Evolutionary conservation across 1,140 invertebrate genomes (phyloP).

Genomic region (Ptiloglossa arizonensis): DNA sequence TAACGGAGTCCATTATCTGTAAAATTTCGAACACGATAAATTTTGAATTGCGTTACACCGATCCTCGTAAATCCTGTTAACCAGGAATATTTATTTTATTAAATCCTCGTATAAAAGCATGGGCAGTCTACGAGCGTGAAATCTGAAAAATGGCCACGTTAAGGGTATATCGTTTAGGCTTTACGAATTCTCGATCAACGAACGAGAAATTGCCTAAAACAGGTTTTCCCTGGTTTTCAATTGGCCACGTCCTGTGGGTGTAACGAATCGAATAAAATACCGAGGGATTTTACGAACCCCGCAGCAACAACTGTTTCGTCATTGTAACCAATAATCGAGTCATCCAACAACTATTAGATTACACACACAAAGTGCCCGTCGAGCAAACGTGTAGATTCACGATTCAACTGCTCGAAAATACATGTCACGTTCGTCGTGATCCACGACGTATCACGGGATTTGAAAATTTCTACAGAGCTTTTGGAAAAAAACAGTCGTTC

Average conservation of each 20-base stretch:
- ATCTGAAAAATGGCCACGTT: too few relatives aligned
- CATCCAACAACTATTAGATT: slow-evolving; percentile 39
- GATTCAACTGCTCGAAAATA: not conserved
- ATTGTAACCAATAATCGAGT: slow-evolving; percentile 39
- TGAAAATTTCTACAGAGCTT: not conserved
- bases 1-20: too few relatives aligned
- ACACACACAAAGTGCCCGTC: slow-evolving; percentile 21
- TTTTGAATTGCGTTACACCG: too few relatives aligned
- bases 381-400: slow-evolving; percentile 24
- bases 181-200: not conserved
- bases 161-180: not conserved
- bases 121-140: too few relatives aligned
- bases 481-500: not conserved
- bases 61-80: too few relatives aligned
- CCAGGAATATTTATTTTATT: too few relatives aligned
- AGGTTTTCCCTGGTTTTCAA: not conserved
- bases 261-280: slow-evolving; percentile 19
- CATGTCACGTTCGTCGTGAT: not conserved
- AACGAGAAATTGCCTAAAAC: slow-evolving; percentile 8
- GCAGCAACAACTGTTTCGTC: slow-evolving; percentile 6
- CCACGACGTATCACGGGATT: not conserved
- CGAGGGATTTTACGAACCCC: slow-evolving; percentile 26
- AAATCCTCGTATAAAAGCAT: too few relatives aligned
- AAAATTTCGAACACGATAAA: too few relatives aligned
- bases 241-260: not conserved